Evolutionary conservation across 2,113 vertebrate genomes (phyloP), one percentile per base, ranked within the genome.

Genomic region (Potamarius usumacintae): DNA sequence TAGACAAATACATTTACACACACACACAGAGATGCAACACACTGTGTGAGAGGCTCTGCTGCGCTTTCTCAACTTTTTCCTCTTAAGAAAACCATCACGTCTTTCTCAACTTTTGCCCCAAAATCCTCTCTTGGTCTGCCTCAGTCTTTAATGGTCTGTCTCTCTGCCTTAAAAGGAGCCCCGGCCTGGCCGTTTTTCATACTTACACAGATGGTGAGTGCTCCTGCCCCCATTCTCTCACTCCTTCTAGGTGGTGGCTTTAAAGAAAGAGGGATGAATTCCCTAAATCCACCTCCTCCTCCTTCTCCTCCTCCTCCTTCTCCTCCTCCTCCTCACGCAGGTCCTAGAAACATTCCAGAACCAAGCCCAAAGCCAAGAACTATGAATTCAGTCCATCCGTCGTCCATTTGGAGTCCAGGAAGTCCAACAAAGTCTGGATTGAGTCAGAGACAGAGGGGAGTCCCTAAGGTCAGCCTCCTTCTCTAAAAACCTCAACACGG

Each of bases 171-270:
- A 84, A 58, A 88, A 88, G 82, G 85, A 84, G 8, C 20, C 34
- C 30, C 10, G 8, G 42, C 82, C 63, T 79, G 34, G 52, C 30
- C 12, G 79, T 85, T 81, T 84, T 87, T 63, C 85, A 78, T 96
- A 97, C 97, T 98, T 94, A 98, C 97, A 94, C 97, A 97, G 94
- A 98, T 92, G 94, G 96, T 95, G 86, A 97, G 93, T 17, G 97
- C 96, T 93, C 97, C 97, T 15, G 97, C 97, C 94, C 97, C 97
- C 97, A 98, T 98, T 88, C 82, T 78, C 25, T 71, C n/a, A 53
- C 76, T 79, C 52, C 91, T 94, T 95, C 89, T 93, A 87, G 90
- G 88, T 94, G 91, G 91, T 90, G 89, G 78, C 48, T 53, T 81
- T 89, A 89, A 92, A 91, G 34, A 88, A 84, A 80, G 88, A 89